Conservation (phyloP, 2,113 vertebrate species). For the Cyprinodon brontotheroides region DNA sequence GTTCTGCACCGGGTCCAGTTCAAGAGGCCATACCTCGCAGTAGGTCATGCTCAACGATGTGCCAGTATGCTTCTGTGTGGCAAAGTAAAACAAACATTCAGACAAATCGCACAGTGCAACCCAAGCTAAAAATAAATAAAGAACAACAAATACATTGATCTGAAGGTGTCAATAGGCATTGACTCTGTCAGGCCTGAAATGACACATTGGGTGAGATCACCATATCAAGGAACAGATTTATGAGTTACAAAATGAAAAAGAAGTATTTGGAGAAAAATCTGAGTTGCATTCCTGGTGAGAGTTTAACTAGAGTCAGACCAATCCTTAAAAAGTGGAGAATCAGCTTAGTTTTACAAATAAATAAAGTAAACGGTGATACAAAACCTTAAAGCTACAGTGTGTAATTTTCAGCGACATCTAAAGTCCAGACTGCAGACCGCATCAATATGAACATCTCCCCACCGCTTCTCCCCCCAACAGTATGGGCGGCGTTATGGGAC, state of each 20-base stretch:
- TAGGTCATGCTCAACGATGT: slow-evolving; percentile 5
- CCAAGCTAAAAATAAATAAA: not conserved
- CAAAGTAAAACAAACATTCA: not conserved
- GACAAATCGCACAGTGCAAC: not conserved
- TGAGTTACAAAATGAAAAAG: not conserved
- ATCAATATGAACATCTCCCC: too few relatives aligned
- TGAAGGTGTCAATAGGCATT: not conserved
- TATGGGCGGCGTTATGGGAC: too few relatives aligned
- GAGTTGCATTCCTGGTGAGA: not conserved
- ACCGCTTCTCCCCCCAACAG: too few relatives aligned
- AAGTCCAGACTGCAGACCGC: too few relatives aligned
- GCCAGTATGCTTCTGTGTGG: too few relatives aligned
- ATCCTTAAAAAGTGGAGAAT: not conserved
- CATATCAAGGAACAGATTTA: not conserved
- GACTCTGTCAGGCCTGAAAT: not conserved
- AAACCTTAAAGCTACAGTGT: too few relatives aligned
- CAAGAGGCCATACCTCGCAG: slow-evolving; percentile 34
- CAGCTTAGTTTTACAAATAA: too few relatives aligned
- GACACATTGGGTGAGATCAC: not conserved
- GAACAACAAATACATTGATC: not conserved
- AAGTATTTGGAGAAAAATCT: not conserved
- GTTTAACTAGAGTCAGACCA: not conserved
- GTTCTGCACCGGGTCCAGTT: slow-evolving; percentile 50
- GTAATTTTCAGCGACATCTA: too few relatives aligned
- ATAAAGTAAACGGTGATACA: too few relatives aligned